Base-by-base conservation (phyloP, 1,140 invertebrate species). In the Microvelia longipes region DNA sequence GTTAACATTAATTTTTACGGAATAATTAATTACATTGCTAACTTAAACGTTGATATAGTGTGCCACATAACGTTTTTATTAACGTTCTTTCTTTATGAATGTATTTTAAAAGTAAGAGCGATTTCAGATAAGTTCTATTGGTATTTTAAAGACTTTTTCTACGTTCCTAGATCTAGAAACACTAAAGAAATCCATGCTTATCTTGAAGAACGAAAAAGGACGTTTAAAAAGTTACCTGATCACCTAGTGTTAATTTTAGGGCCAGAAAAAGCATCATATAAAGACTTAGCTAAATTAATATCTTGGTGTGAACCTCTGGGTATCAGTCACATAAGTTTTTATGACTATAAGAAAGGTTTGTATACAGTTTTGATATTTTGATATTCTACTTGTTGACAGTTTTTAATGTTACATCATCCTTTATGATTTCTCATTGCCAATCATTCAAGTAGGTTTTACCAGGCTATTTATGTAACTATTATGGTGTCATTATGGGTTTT, bases 271-370 rank as follows among this genome's bases (percentile, higher is more conserved):
- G 76, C 81, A 27, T 82, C 80, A 1, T 77, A 80, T 27, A 65
- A 74, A 29, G 82, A 85, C 75, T 78, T 88, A 68, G 81, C 84
- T 35, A 83, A 81, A 65, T 75, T 90, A 63, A 81, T 88, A 66
- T 79, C 84, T 25, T 90, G 87, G 87, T 85, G 84, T 78, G 76
- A 87, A 28, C 78, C 82, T 28, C 79, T 84, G 72, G 84, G 84
- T 74, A 84, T 89, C 74, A 80, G 84, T 63, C 86, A 82, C 77
- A 77, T 90, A 74, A 89, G 85, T 75, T 87, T 90, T 75, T 86
- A 88, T 77, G 87, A 89, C 79, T 78, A 83, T 75, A 83, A 83
- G 65, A 71, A 72, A 81, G 87, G 88, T 88, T 83, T 80, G 73
- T 70, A 70, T n/a, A n/a, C n/a, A n/a, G n/a, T n/a, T n/a, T n/a